Base-by-base conservation (phyloP, 2,797 vertebrate genomes). In the Microctenopoma steveboyesi region DNA sequence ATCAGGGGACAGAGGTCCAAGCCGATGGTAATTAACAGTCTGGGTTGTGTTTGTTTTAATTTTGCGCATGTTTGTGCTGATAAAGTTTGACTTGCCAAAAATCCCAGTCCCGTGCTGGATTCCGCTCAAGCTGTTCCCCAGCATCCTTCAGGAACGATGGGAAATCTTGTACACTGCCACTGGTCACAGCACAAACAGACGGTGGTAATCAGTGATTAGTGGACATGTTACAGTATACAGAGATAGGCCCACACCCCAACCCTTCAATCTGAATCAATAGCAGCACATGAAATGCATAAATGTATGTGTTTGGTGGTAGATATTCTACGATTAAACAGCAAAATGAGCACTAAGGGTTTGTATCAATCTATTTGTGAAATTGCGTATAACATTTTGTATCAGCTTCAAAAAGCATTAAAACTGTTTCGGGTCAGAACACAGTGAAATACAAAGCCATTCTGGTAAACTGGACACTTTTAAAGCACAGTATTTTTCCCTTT, bases 81-180 rank as follows among this genome's bases (percentile, higher is more conserved):
- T 94, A 93, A 95, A 94, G 91, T 93, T 92, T 93, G 90, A 94
- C 92, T 94, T 94, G 93, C 93, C 93, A 94, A 93, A 92, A 91
- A 89, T 76, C 84, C 76, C 79, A 79, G 86, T 87, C 90, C 91
- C 89, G 85, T 58, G 88, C 84, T 91, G 90, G 92, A 91, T 88
- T 88, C 84, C 13, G 80, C 92, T 92, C 93, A 92, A 94, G 92
- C 92, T 93, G 92, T 93, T 93, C 87, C 70, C 84, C 86, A 11
- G 80, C 87, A 83, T 92, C 89, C 90, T 93, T 92, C 87, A 93
- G 92, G 92, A 92, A 89, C 76, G 89, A 81, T 82, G 90, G 84
- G 91, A 86, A 91, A 91, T 91, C 89, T 86, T 86, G 88, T 81
- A 73, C 76, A 49, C 86, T 64, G 85, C 86, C 77, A 89, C 84